phyloP scores from a whole-genome alignment of 2,113 vertebrate species.

The Alethe castanea region DNA sequence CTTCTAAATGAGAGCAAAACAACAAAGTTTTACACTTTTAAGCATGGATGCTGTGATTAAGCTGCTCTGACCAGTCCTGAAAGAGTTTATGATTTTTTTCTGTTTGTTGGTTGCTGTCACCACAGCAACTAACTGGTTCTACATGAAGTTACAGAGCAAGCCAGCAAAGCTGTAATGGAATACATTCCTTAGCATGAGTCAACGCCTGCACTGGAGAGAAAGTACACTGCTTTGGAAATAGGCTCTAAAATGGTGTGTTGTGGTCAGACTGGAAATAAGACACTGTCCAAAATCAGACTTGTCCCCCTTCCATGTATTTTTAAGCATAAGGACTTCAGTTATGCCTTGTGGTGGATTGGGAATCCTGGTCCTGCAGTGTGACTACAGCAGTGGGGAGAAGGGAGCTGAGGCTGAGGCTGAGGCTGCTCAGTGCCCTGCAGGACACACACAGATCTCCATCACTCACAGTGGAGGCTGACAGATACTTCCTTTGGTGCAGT shows the following conservation, averaged over 20 bases:
- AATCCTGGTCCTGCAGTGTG: neutral
- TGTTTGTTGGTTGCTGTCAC: slow-evolving; percentile 69
- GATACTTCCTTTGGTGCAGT: neutral
- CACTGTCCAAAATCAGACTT: slow-evolving; percentile 16
- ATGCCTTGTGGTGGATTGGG: neutral
- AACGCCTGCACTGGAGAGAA: slow-evolving; percentile 69
- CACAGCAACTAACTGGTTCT: slow-evolving; percentile 71
- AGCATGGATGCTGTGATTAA: neutral
- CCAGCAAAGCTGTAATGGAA: slow-evolving; percentile 80
- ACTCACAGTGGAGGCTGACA: neutral
- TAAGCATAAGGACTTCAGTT: neutral
- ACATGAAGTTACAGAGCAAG: slow-evolving; percentile 57
- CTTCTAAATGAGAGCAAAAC: neutral
- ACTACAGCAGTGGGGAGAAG: neutral
- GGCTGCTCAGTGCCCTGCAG: neutral
- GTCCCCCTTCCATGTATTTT: slow-evolving; percentile 8
- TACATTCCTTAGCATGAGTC: slow-evolving; percentile 79
- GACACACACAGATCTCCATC: neutral
- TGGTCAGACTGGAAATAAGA: slow-evolving; percentile 53
- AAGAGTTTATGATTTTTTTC: slow-evolving; percentile 60
- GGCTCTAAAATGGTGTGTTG: slow-evolving; percentile 48
- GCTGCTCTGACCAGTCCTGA: slow-evolving; percentile 39
- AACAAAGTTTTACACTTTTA: neutral
- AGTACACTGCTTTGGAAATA: slow-evolving; percentile 70
- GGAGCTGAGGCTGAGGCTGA: neutral